Evolutionary conservation across 2,113 vertebrate species (phyloP).

Genomic region (Dromaius novaehollandiae): DNA sequence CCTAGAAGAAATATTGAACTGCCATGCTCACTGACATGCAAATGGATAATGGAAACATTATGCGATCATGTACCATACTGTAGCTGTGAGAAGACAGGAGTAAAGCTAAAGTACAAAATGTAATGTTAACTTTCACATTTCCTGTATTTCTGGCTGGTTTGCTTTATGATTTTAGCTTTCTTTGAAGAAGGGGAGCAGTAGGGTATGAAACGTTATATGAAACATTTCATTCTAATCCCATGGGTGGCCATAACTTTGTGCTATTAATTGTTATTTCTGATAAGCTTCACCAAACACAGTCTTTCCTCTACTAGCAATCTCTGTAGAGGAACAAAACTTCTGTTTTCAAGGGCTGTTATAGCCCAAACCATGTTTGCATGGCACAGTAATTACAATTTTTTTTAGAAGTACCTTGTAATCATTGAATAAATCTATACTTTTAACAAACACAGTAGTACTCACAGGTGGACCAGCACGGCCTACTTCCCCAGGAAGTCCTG

Average conservation of each 20-base stretch:
- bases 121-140: neutral
- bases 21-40: neutral
- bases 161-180: neutral
- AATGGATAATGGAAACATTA: neutral
- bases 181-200: neutral
- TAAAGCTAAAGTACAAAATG: neutral
- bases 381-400: neutral
- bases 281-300: neutral
- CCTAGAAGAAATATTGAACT: neutral
- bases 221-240: neutral
- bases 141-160: neutral
- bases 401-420: neutral
- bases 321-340: neutral
- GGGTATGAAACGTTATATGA: neutral
- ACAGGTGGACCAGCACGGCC: constrained; percentile 88
- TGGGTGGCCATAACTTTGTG: neutral
- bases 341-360: neutral
- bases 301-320: neutral
- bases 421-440: constrained; percentile 2
- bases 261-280: neutral
- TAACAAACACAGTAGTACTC: constrained; percentile 74
- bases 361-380: neutral
- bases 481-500: constrained; percentile 90
- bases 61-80: neutral
- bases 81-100: neutral